Conservation (phyloP, 2,888 invertebrate species). For the Dryobotodes eremita region DNA sequence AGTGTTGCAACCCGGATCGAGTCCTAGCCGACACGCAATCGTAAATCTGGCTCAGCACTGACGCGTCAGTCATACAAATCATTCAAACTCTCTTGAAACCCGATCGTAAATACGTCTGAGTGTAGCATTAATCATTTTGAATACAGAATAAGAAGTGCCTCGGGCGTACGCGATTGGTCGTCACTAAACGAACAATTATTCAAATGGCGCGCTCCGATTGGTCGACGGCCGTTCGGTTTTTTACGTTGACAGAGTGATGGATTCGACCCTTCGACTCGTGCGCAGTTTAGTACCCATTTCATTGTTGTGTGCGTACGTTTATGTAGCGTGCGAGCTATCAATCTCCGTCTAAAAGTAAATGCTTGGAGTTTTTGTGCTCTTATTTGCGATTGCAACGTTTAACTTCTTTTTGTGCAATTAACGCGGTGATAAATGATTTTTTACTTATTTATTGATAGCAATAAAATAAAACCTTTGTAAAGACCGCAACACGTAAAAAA, state of each 20-base stretch:
- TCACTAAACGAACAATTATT: slow-evolving; percentile 88
- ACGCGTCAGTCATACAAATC: slow-evolving; percentile 86
- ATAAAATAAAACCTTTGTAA: slow-evolving; percentile 64
- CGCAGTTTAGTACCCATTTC: slow-evolving; percentile 79
- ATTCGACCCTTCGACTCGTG: slow-evolving; percentile 89
- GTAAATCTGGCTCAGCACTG: slow-evolving; percentile 84
- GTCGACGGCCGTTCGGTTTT: slow-evolving; percentile 82
- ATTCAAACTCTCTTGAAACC: slow-evolving; percentile 84
- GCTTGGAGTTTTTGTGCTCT: slow-evolving; percentile 71
- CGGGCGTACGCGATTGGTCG: slow-evolving; percentile 86
- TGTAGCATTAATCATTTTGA: slow-evolving; percentile 87
- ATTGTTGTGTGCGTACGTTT: slow-evolving; percentile 78
- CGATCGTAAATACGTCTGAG: slow-evolving; percentile 86
- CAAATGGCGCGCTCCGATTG: slow-evolving; percentile 86
- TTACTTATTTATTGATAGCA: slow-evolving; percentile 60
- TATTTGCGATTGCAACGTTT: slow-evolving; percentile 64
- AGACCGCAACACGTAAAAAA: slow-evolving; percentile 62
- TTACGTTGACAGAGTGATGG: slow-evolving; percentile 88
- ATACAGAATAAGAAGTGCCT: slow-evolving; percentile 84
- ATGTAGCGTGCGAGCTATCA: slow-evolving; percentile 72
- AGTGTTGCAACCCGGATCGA: slow-evolving; percentile 74
- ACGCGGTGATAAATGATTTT: slow-evolving; percentile 65
- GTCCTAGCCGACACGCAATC: slow-evolving; percentile 81
- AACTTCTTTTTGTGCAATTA: slow-evolving; percentile 71
- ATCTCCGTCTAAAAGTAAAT: slow-evolving; percentile 76